Conservation (phyloP, 2,888 invertebrate genomes). For the Unio pictorum region DNA sequence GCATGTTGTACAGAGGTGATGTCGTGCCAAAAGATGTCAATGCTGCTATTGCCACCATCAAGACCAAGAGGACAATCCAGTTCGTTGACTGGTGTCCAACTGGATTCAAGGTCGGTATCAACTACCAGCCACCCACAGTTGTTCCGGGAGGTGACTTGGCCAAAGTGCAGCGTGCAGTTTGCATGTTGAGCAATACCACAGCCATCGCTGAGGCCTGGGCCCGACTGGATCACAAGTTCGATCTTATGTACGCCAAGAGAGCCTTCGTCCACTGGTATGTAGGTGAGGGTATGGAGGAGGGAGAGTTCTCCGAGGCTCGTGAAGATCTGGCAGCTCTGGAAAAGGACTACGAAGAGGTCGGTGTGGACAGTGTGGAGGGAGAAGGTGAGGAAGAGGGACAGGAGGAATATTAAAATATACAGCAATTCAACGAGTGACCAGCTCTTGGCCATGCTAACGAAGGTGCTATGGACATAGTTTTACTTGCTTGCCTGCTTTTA, state of each 20-base stretch:
- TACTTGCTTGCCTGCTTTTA: too few species aligned
- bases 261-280: conserved; percentile 52
- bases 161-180: conserved; percentile 78
- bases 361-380: conserved; percentile 34
- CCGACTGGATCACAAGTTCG: conserved; percentile 73
- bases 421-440: too few species aligned
- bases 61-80: conserved; percentile 66
- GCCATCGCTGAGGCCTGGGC: conserved; percentile 92
- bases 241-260: conserved; percentile 52
- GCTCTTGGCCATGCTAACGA: too few species aligned
- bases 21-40: conserved; percentile 70
- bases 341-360: conserved; percentile 53
- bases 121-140: conserved; percentile 85
- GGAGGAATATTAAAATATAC: conserved; percentile 28
- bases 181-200: conserved; percentile 91
- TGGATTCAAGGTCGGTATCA: conserved; percentile 79
- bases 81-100: conserved; percentile 67
- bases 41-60: conserved; percentile 66
- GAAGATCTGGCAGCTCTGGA: conserved; percentile 61
- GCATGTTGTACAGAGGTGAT: conserved; percentile 68
- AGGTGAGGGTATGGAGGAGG: conserved; percentile 56
- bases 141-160: conserved; percentile 70
- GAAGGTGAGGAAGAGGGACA: conserved; percentile 33
- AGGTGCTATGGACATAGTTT: too few species aligned
- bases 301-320: conserved; percentile 57